These are phyloP conservation scores for Cartodere bifasciata DNA, from an alignment of 2,888 invertebrate species.

Conservation along the genomic window DNA sequence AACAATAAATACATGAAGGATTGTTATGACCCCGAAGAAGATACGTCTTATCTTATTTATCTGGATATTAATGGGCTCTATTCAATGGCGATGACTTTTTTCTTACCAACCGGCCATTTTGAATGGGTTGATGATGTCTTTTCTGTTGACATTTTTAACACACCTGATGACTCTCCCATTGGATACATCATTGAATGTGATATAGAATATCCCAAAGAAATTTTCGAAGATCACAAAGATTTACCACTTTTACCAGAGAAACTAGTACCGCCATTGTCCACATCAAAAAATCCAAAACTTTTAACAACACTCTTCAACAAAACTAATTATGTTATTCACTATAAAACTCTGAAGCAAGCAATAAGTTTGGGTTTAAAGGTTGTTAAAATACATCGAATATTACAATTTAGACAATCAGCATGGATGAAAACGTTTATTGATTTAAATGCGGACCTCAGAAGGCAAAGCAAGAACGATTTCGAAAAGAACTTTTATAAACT, in stretches of 20 bases:
- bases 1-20: conserved; percentile 25
- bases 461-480: conserved; percentile 8
- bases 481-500: conserved; percentile 9
- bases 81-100: conserved; percentile 18
- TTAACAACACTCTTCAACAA: conserved; percentile 15
- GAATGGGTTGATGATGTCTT: conserved; percentile 18
- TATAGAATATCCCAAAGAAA: conserved; percentile 25
- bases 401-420: conserved; percentile 24
- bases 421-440: conserved; percentile 27
- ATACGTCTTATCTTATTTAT: conserved; percentile 19
- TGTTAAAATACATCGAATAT: conserved; percentile 19
- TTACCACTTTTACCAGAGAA: conserved; percentile 10
- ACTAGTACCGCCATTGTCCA: conserved; percentile 8
- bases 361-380: conserved; percentile 16
- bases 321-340: conserved; percentile 18
- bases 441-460: conserved; percentile 24
- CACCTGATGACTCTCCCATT: conserved; percentile 11
- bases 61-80: conserved; percentile 24
- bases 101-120: conserved; percentile 19
- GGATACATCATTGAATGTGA: conserved; percentile 31
- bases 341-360: conserved; percentile 17
- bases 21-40: conserved; percentile 18
- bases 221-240: conserved; percentile 21
- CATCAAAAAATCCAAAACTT: conserved; percentile 11
- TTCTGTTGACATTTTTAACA: conserved; percentile 7